A percentile compares a stretch with the other conserved stretches of the same genome.
phyloP scores from a whole-genome alignment of 2,113 vertebrate species.

The Vulpes lagopus region DNA sequence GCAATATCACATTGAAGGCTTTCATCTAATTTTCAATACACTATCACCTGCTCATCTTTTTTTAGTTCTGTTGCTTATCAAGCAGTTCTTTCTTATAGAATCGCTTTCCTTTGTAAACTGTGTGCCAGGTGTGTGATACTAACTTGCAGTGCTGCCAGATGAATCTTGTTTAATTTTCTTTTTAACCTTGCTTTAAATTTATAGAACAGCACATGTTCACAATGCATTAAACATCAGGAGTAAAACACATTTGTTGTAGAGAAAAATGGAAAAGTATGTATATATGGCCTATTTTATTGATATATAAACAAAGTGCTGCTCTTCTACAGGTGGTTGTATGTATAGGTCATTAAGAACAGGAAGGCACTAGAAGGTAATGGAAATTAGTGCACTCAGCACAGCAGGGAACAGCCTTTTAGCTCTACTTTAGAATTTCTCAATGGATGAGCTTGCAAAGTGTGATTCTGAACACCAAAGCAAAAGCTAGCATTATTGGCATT shows the following conservation, averaged over 20 bases:
- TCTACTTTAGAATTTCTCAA: neutral
- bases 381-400: slow-evolving; percentile 32
- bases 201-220: slow-evolving; percentile 49
- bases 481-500: neutral
- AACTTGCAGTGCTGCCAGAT: neutral
- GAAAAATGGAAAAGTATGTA: slow-evolving; percentile 29
- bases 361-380: slow-evolving; percentile 13
- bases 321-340: slow-evolving; percentile 44
- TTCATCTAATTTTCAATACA: slow-evolving; percentile 50
- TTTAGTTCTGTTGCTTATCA: slow-evolving; percentile 36
- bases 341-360: neutral
- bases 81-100: slow-evolving; percentile 53
- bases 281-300: slow-evolving; percentile 41
- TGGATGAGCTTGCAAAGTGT: neutral
- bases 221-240: slow-evolving; percentile 44
- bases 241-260: neutral
- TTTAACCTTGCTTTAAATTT: slow-evolving; percentile 64
- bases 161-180: slow-evolving; percentile 72
- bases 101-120: slow-evolving; percentile 11
- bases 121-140: slow-evolving; percentile 34
- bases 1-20: neutral
- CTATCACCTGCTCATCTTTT: slow-evolving; percentile 25
- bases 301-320: slow-evolving; percentile 14
- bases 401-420: slow-evolving; percentile 43
- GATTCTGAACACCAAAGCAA: slow-evolving; percentile 29